Conservation (phyloP, 30 jellyfish, hydroid and myxozoan species). For the Morbakka virulenta region DNA sequence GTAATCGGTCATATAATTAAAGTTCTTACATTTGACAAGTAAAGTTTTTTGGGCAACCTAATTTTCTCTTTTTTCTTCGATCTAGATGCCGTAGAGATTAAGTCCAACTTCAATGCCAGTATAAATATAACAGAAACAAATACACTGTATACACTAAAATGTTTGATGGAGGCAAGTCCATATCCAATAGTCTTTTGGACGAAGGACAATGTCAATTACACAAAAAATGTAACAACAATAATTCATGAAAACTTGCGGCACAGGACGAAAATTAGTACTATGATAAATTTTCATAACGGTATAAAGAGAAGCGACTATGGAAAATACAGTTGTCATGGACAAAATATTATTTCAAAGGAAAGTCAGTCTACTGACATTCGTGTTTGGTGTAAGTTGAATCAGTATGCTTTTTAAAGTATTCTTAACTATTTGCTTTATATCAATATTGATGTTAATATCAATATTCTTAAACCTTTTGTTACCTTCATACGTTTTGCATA, state of each 20-base stretch:
- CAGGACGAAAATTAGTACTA: slow-evolving; percentile 6
- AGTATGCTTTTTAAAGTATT: no score
- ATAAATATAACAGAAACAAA: slow-evolving; percentile 40
- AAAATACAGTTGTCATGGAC: slow-evolving; percentile 12
- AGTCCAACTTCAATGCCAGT: slow-evolving; percentile 7
- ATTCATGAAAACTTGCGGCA: neutral
- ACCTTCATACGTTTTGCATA: no score
- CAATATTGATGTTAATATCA: no score
- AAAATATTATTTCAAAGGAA: slow-evolving; percentile 19
- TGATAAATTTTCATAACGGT: slow-evolving; percentile 29
- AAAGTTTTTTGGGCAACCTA: neutral
- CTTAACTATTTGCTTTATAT: no score
- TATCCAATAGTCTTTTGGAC: slow-evolving; percentile 29
- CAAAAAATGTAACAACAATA: neutral
- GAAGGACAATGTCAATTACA: slow-evolving; percentile 19
- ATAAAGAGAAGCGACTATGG: slow-evolving; percentile 41
- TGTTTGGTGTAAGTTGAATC: slow-evolving; percentile 52
- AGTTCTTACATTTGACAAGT: neutral
- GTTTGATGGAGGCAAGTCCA: slow-evolving; percentile 41
- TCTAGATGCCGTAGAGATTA: slow-evolving; percentile 26
- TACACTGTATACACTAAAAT: neutral
- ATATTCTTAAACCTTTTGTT: no score
- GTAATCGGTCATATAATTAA: neutral
- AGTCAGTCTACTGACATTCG: slow-evolving; percentile 20
- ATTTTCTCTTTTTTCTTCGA: no score